Evolutionary conservation across 2,797 vertebrate genomes (phyloP).

Genomic region (Cynodonichthys magdalenae): DNA sequence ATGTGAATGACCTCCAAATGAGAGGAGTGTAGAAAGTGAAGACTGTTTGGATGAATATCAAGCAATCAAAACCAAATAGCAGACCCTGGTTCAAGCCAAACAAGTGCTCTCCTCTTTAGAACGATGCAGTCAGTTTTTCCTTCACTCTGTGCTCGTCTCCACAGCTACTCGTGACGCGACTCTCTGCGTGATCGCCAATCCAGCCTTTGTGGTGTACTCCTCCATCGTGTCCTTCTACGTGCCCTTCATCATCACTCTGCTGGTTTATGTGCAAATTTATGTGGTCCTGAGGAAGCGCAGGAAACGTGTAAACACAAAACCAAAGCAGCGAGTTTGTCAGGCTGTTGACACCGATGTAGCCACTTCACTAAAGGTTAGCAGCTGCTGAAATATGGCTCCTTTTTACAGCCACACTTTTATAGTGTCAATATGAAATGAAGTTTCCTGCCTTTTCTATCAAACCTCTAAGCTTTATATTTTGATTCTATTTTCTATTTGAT

Average conservation of each 20-base stretch:
- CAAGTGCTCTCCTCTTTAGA: background rate
- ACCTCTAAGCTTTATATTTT: background rate
- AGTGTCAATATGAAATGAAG: background rate
- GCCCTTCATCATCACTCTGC: conserved; percentile 98
- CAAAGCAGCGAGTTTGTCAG: conserved; percentile 86
- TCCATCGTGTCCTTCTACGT: conserved; percentile 99
- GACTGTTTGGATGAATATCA: conserved; percentile 13
- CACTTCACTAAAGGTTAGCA: conserved; percentile 88
- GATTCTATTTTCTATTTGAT: background rate
- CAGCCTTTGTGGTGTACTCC: conserved; percentile 97
- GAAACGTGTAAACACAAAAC: conserved; percentile 96
- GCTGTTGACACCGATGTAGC: conserved; percentile 70
- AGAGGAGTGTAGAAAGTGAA: background rate
- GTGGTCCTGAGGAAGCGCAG: conserved; percentile 92
- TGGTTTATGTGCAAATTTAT: conserved; percentile 99
- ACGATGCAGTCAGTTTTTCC: conserved; percentile 1
- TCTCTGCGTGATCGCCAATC: conserved; percentile 93
- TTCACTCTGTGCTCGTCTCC: conserved; percentile 51
- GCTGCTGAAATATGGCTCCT: background rate
- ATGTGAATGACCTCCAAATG: conserved; percentile 16
- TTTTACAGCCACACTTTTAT: conserved; percentile 17
- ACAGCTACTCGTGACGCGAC: conserved; percentile 90
- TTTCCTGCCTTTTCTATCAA: conserved; percentile 16
- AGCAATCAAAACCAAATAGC: conserved; percentile 11
- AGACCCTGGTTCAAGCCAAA: conserved; percentile 2